Percentiles rank a stretch among this genome's conserved stretches.
Evolutionary conservation across 2,113 vertebrate genomes (phyloP).

Genomic region (Danio rerio): DNA sequence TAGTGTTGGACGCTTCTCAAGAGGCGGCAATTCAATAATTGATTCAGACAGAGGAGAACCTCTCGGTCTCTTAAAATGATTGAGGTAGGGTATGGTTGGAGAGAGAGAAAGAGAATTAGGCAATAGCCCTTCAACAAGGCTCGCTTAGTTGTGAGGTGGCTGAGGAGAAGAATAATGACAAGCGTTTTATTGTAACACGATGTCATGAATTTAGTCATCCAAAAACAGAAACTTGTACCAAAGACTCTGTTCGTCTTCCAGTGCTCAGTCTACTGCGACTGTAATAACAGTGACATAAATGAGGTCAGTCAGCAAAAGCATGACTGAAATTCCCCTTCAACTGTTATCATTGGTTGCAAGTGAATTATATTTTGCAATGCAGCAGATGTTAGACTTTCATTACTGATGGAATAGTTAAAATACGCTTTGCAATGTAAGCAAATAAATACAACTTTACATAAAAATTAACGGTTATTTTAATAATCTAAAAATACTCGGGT

Average conservation of each 20-base stretch:
- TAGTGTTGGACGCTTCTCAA: constrained; percentile 48
- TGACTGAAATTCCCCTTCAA: constrained; percentile 11
- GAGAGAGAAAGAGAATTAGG: constrained; percentile 11
- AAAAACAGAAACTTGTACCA: constrained; percentile 22
- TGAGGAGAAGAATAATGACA: constrained; percentile 16
- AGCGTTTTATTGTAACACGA: constrained; percentile 20
- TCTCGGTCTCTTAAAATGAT: constrained; percentile 48
- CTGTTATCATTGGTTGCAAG: neutral
- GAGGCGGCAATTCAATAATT: constrained; percentile 53
- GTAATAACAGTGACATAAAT: constrained; percentile 19
- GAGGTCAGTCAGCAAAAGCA: constrained; percentile 10
- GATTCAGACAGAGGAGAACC: constrained; percentile 50
- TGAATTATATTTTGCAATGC: neutral
- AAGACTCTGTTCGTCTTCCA: neutral
- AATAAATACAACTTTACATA: too few relatives aligned
- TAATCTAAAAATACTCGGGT: too few relatives aligned
- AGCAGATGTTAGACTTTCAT: neutral
- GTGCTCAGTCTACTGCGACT: constrained; percentile 3
- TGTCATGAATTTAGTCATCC: constrained; percentile 37
- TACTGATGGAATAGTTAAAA: neutral
- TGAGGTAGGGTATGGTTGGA: neutral
- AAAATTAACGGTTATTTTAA: too few relatives aligned
- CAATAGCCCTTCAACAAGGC: constrained; percentile 5
- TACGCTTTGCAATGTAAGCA: too few relatives aligned
- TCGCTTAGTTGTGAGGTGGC: constrained; percentile 7